phyloP scores from a whole-genome alignment of 2,888 invertebrate genomes.

The Rhogogaster chlorosoma region DNA sequence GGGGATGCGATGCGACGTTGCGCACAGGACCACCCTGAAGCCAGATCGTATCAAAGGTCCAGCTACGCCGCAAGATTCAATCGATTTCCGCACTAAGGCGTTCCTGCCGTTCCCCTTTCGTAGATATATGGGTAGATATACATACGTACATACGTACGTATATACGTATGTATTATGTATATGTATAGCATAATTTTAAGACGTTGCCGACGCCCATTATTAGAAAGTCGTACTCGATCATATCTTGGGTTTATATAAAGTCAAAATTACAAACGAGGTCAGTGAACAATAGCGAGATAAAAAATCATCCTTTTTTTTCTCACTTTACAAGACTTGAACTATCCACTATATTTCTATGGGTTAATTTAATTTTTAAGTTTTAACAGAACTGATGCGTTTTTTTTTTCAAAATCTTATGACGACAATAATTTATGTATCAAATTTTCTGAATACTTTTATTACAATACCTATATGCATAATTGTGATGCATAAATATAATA shows the following conservation, averaged over 20 bases:
- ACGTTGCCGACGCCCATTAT: background rate
- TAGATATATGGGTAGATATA: background rate
- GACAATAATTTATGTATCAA: too few relatives aligned
- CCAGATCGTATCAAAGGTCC: conserved; percentile 31
- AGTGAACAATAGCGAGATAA: background rate
- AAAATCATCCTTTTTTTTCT: background rate
- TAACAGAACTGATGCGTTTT: too few relatives aligned
- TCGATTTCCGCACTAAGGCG: conserved; percentile 46
- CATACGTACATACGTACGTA: background rate
- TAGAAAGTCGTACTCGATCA: background rate
- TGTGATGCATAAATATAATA: background rate
- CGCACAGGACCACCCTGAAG: conserved; percentile 11
- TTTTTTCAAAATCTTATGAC: too few relatives aligned
- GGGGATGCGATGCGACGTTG: background rate
- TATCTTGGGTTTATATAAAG: background rate
- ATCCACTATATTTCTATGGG: too few relatives aligned
- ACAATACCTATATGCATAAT: background rate
- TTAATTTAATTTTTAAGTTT: too few relatives aligned
- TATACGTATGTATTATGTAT: background rate
- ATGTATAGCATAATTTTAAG: background rate
- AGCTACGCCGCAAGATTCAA: conserved; percentile 41
- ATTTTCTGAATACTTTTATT: background rate
- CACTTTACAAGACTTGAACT: background rate
- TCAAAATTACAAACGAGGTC: background rate
- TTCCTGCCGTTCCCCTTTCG: conserved; percentile 33